Evolutionary conservation across 2,797 vertebrate genomes (phyloP).

Genomic region (Peromyscus eremicus): DNA sequence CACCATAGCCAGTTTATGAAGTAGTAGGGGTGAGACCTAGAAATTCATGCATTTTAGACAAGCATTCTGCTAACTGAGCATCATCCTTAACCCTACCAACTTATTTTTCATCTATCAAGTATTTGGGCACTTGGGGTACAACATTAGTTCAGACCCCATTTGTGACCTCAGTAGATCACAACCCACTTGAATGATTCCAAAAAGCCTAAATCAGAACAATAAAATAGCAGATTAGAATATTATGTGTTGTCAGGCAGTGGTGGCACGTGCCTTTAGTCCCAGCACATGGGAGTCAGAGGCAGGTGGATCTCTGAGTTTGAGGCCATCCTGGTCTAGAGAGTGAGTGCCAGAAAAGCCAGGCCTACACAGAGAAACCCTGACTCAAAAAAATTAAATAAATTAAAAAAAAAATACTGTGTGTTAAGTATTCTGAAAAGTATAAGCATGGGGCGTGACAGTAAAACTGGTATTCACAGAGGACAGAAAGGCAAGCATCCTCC

Average conservation of each 20-base stretch:
- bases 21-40: not conserved
- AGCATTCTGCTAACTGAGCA: not conserved
- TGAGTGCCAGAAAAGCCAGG: not conserved
- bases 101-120: not conserved
- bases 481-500: not conserved
- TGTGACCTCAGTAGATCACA: not conserved
- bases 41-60: not conserved
- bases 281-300: not conserved
- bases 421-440: not conserved
- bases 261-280: not conserved
- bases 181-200: not conserved
- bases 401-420: not conserved
- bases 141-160: not conserved
- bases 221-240: not conserved
- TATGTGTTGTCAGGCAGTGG: not conserved
- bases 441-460: not conserved
- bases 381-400: not conserved
- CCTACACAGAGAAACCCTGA: not conserved
- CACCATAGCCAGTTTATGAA: not conserved
- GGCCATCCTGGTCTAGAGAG: not conserved
- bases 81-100: not conserved
- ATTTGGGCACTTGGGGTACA: not conserved
- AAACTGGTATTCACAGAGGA: not conserved
- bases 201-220: not conserved
- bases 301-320: not conserved